Base-by-base conservation (phyloP, 2,888 invertebrate genomes). In the Aleiodes testaceus region DNA sequence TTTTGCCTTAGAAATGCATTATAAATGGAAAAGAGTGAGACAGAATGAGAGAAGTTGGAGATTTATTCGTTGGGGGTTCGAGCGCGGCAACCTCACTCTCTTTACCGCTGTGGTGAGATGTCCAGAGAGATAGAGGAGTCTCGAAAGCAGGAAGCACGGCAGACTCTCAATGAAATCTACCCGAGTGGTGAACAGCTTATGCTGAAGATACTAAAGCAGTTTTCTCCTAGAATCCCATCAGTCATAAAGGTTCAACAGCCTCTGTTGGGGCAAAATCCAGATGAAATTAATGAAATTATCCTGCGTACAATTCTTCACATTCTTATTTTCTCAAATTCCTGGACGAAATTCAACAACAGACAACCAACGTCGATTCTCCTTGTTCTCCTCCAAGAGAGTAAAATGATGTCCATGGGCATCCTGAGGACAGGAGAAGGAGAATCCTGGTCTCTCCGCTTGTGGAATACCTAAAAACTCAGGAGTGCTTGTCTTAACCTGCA, bases 161-260 rank as follows among this genome's bases (percentile, higher is more conserved):
- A 81, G 80, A 78, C 81, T 85, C 80, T 84, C 84, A 85, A 87
- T 86, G 85, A 84, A 81, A 81, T 42, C 18, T 42, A 42, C 42
- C 53, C 69, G 61, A 70, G 64, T 77, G 47, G 64, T 77, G 47
- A 74, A 74, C 69, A 69, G 64, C 67, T 30, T 63, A 45, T 30
- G 70, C 59, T 47, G 36, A 52, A 55, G 45, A 63, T 45, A 45
- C 45, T 45, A 22, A 45, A 63, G 20, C 63, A n/a, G 14, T 63
- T 45, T 12, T 18, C 45, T 16, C 3, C 47, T 26, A 45, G 45
- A 20, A 45, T 16, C 18, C 45, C 45, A 45, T 63, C 45, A 63
- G 22, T 63, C 45, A 63, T 63, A 63, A 45, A n/a, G n/a, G n/a
- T 45, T 63, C 42, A 59, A 59, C 42, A 59, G 59, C 20, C 45